Percentiles rank a stretch among this genome's conserved stretches.
These are phyloP conservation scores for Oncopeltus fasciatus DNA, from an alignment of 1,140 invertebrate species.

Conservation along the genomic window DNA sequence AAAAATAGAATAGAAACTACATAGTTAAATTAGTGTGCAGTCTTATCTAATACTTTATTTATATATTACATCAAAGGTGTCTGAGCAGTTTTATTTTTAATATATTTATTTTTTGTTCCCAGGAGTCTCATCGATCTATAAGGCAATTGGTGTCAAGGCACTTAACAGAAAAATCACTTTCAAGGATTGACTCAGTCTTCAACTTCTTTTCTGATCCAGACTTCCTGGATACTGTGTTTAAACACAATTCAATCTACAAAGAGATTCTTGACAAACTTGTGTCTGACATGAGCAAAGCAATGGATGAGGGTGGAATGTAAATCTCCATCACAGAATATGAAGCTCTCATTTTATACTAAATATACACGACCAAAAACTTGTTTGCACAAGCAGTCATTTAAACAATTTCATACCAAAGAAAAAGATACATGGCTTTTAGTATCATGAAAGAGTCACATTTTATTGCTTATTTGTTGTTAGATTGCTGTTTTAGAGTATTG, in stretches of 20 bases:
- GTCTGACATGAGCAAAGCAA: conserved; percentile 59
- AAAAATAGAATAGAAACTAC: too few relatives aligned
- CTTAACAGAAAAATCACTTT: conserved; percentile 71
- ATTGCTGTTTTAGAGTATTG: neutral
- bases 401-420: conserved; percentile 8
- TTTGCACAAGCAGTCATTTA: conserved; percentile 5
- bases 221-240: conserved; percentile 66
- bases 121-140: conserved; percentile 51
- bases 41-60: too few relatives aligned
- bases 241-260: conserved; percentile 48
- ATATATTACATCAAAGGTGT: too few relatives aligned
- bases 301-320: conserved; percentile 51
- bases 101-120: conserved; percentile 20
- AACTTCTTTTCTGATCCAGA: conserved; percentile 57
- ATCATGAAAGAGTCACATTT: neutral
- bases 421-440: neutral
- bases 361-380: neutral
- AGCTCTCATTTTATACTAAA: neutral
- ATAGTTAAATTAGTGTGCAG: too few relatives aligned
- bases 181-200: conserved; percentile 70
- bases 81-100: too few relatives aligned
- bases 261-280: conserved; percentile 52
- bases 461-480: neutral
- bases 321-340: neutral
- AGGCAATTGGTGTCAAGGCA: conserved; percentile 60